A percentile compares a stretch with the other conserved stretches of the same genome.
Evolutionary conservation across 2,888 invertebrate genomes (phyloP).

Genomic region (Rapana venosa): DNA sequence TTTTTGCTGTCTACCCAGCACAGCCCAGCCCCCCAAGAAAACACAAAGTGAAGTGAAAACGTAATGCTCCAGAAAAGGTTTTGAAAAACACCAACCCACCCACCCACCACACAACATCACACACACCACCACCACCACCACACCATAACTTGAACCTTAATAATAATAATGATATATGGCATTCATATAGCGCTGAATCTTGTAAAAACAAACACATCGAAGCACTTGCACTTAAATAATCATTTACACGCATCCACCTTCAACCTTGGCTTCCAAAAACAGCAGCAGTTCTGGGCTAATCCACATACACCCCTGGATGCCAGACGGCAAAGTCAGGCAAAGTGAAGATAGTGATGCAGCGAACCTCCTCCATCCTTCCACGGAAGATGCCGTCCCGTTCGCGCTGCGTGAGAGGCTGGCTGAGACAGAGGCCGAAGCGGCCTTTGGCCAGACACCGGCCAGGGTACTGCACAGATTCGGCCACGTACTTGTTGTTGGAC

Average conservation of each 20-base stretch:
- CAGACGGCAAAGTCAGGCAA: slow-evolving; percentile 35
- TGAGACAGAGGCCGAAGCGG: neutral
- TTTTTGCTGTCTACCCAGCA: neutral
- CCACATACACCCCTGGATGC: neutral
- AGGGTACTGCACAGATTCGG: slow-evolving; percentile 7
- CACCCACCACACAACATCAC: neutral
- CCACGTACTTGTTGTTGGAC: neutral
- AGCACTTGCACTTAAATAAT: neutral
- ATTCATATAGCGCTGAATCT: neutral
- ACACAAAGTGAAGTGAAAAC: neutral
- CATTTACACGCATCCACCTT: neutral
- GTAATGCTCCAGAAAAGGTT: neutral
- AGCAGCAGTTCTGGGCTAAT: neutral
- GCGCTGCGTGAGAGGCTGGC: neutral
- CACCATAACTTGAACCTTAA: neutral
- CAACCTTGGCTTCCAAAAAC: neutral
- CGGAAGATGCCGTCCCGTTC: neutral
- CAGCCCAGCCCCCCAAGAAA: no score
- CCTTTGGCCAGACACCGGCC: neutral
- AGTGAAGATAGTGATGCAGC: neutral
- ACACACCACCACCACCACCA: neutral
- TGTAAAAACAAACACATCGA: neutral
- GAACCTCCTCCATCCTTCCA: slow-evolving; percentile 12
- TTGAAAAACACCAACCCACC: neutral
- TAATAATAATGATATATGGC: neutral